phyloP scores from a whole-genome alignment of 2,113 vertebrate species.

The Bubo blakistoni region DNA sequence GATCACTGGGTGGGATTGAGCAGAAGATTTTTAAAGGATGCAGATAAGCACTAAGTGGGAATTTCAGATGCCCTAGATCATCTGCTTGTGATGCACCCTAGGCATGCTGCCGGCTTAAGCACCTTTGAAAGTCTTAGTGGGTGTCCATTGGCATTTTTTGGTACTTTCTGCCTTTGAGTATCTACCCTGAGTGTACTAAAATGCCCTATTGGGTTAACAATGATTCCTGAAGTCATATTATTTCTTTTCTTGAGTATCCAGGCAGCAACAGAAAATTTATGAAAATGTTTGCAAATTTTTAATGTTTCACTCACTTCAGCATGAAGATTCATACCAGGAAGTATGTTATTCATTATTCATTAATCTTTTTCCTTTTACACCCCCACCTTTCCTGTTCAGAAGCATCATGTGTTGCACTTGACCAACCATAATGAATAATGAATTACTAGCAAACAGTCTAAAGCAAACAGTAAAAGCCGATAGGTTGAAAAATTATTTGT shows the following conservation, averaged over 20 bases:
- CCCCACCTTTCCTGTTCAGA: neutral
- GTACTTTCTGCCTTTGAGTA: neutral
- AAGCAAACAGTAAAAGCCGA: slow-evolving; percentile 22
- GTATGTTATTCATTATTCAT: neutral
- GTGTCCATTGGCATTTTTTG: neutral
- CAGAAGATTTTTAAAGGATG: neutral
- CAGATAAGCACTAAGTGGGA: neutral
- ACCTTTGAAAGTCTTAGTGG: neutral
- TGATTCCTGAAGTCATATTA: neutral
- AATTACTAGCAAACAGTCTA: slow-evolving; percentile 26
- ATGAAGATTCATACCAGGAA: neutral
- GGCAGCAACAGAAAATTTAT: neutral
- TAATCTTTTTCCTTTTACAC: neutral
- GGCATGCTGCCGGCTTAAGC: neutral
- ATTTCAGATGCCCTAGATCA: neutral
- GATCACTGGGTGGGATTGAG: neutral
- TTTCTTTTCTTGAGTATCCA: neutral
- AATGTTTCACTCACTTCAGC: neutral
- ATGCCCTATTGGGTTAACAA: neutral
- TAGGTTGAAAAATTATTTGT: slow-evolving; percentile 46
- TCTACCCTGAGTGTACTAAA: neutral
- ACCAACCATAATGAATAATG: slow-evolving; percentile 35
- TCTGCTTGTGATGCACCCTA: neutral
- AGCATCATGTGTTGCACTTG: neutral
- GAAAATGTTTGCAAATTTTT: neutral